Base-by-base conservation (phyloP, 2,888 invertebrate species). In the Tricholauxania praeusta region DNA sequence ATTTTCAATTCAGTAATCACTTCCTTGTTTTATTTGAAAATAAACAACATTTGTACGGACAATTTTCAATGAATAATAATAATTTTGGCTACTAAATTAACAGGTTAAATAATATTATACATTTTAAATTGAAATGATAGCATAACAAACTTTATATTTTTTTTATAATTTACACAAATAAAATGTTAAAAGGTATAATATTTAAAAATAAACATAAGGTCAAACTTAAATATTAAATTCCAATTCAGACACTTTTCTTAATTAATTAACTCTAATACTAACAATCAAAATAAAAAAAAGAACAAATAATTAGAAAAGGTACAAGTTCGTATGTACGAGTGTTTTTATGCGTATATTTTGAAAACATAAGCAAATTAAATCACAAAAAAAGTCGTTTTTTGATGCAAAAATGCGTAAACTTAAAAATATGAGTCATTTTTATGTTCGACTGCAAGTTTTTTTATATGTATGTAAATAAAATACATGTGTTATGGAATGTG, bases 321-420 rank as follows among this genome's bases (percentile, higher is more conserved):
- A 48, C 49, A 19, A 32, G 62, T 32, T 17, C 12, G 47, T 32
- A 32, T 14, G 32, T 28, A 39, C 32, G 39, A 39, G 39, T 39
- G 39, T 39, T 39, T 39, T 39, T 53, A 68, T 65, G 66, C 52
- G 64, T 72, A 63, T 69, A 72, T 71, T 48, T 72, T 69, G 65
- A 57, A 73, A 64, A 63, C 49, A 68, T 47, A 69, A 28, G 71
- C 68, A 71, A 66, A 76, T 71, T 74, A 72, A 73, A 72, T 73
- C 73, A 75, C 72, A 75, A 51, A 71, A 57, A 72, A n/a, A 72
- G 71, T 73, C 64, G 73, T 66, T 63, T 75, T 32, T 28, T 60
- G 67, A 60, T 68, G 68, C 47, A 47, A 47, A 47, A 63, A 48
- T 19, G 39, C 39, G n/a, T 47, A 47, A 48, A 17, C 63, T 63